Evolutionary conservation across 2,888 invertebrate species (phyloP).

Genomic region (Laspeyria flexula): DNA sequence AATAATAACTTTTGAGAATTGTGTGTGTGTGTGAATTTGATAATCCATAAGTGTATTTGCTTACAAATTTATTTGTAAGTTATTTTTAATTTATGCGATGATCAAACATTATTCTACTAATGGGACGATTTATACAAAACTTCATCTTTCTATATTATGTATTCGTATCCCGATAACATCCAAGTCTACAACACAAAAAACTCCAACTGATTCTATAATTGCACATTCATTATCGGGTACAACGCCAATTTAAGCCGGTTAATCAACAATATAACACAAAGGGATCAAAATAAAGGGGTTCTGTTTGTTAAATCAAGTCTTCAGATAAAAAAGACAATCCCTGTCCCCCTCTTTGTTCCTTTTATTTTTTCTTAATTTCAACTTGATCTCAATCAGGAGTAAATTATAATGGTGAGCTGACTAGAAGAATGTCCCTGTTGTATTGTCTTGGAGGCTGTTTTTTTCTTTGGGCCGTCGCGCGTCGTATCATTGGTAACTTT

Average conservation of each 20-base stretch:
- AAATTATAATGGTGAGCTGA: slow-evolving; percentile 84
- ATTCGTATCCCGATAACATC: too few relatives aligned
- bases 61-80: too few relatives aligned
- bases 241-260: slow-evolving; percentile 58
- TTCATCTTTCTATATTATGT: too few relatives aligned
- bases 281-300: slow-evolving; percentile 56
- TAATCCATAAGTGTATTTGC: too few relatives aligned
- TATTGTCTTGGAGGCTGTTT: slow-evolving; percentile 75
- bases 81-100: too few relatives aligned
- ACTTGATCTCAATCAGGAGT: slow-evolving; percentile 84
- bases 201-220: not conserved
- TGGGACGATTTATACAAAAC: too few relatives aligned
- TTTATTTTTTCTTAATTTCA: slow-evolving; percentile 85
- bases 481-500: slow-evolving; percentile 72
- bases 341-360: slow-evolving; percentile 63
- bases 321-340: slow-evolving; percentile 79
- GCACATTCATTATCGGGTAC: slow-evolving; percentile 44
- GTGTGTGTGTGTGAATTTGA: too few relatives aligned
- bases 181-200: not conserved
- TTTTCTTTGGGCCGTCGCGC: slow-evolving; percentile 55
- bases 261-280: slow-evolving; percentile 63
- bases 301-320: slow-evolving; percentile 82
- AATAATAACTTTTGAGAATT: too few relatives aligned
- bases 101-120: too few relatives aligned
- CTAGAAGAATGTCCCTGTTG: slow-evolving; percentile 78